Percentiles rank a stretch among this genome's conserved stretches.
Evolutionary conservation across 2,113 vertebrate species (phyloP).

Genomic region (Ovis aries): ARS-UI_Ramb_v3.0 NC_056057.1:104863501-104864000

Average conservation of each 20-base stretch:
- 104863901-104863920: not conserved
- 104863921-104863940: not conserved
- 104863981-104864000: not conserved
- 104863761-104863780: not conserved
- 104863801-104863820: not conserved
- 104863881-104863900: not conserved
- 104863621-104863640: not conserved
- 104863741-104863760: not conserved
- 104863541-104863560: not conserved
- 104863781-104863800: not conserved
- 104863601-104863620: too few species aligned
- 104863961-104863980: not conserved
- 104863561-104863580: fast-evolving
- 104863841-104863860: not conserved
- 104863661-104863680: not conserved
- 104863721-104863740: not conserved
- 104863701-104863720: not conserved
- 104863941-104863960: not conserved
- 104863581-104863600: too few species aligned
- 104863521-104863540: not conserved
- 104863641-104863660: fast-evolving
- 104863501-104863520: not conserved
- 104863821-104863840: not conserved
- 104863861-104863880: not conserved
- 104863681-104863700: not conserved